phyloP scores from a whole-genome alignment of 2,113 vertebrate genomes.

The Crotophaga sulcirostris region DNA sequence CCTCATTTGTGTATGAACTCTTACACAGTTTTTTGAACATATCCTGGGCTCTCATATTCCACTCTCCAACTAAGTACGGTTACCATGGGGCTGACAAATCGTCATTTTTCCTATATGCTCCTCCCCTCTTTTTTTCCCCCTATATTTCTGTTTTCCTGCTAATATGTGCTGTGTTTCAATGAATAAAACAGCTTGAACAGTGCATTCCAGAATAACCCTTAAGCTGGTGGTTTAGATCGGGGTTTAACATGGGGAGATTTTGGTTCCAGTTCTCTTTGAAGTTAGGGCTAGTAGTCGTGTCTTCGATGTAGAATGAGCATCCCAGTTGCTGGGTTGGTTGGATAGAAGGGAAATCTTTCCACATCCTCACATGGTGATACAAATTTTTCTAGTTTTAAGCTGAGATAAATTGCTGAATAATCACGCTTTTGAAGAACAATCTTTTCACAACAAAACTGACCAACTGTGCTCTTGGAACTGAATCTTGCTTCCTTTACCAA shows the following conservation, averaged over 20 bases:
- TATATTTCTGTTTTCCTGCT: not conserved
- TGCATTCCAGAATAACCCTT: not conserved
- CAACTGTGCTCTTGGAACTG: not conserved
- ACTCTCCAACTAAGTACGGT: not conserved
- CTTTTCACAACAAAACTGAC: not conserved
- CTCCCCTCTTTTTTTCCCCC: rapidly evolving
- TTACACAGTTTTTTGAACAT: not conserved
- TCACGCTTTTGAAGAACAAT: not conserved
- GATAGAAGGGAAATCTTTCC: not conserved
- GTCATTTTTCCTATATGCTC: not conserved
- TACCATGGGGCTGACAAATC: not conserved
- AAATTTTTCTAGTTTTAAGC: not conserved
- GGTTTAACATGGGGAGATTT: not conserved
- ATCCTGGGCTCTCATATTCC: not conserved
- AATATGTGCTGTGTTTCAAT: not conserved
- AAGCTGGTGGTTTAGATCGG: not conserved
- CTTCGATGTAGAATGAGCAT: not conserved
- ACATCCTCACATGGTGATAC: not conserved
- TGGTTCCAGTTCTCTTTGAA: not conserved
- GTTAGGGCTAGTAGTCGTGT: not conserved
- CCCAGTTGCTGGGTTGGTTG: not conserved
- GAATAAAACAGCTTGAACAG: not conserved
- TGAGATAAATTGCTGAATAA: not conserved
- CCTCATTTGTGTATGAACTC: not conserved
- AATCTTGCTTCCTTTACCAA: not conserved